Evolutionary conservation across 2,888 invertebrate genomes (phyloP), one percentile per base, ranked within the genome.

Genomic region (Alentia gelatinosa): DNA sequence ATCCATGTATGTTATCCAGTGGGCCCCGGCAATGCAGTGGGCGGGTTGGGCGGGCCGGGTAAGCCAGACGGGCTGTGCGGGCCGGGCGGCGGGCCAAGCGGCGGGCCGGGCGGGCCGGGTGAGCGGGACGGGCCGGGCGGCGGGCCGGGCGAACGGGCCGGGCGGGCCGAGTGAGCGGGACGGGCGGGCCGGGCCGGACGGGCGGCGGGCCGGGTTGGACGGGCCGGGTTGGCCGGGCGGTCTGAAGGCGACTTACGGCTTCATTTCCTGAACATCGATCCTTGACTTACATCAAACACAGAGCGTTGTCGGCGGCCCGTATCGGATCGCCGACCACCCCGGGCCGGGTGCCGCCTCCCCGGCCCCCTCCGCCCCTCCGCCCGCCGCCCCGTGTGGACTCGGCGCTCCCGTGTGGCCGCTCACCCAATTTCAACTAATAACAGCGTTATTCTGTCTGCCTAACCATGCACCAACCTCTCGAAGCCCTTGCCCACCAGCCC

Each of bases 221-320:
- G n/a, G 56, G 56, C 3, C 12, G 19, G 68, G 68, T 26, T 30
- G 68, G 30, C 68, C 68, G 68, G 30, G 68, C 30, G 68, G n/a
- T 68, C n/a, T 68, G 30, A 68, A 68, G n/a, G 26, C 30, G 68
- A 68, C 68, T 68, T 68, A 68, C 30, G 68, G 12, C 68, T 68
- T 68, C 68, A 68, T 68, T 68, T 68, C 68, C 68, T 26, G 26
- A 12, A 26, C 68, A 68, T 68, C 68, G 68, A 68, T 68, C 68
- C 68, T 68, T 68, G 68, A 68, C 68, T 68, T 68, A 68, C 68
- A 68, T 68, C 68, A 68, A 68, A 68, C 68, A 68, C 26, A 12
- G 68, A 30, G 23, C 26, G 30, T 68, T 26, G 23, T 68, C 12
- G 68, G n/a, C 33, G 30, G n/a, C 68, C 68, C 68, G 30, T 68